Evolutionary conservation across 2,797 vertebrate species (phyloP), one percentile per base, ranked within the genome.

Genomic region (Micrastur ruficollis): DNA sequence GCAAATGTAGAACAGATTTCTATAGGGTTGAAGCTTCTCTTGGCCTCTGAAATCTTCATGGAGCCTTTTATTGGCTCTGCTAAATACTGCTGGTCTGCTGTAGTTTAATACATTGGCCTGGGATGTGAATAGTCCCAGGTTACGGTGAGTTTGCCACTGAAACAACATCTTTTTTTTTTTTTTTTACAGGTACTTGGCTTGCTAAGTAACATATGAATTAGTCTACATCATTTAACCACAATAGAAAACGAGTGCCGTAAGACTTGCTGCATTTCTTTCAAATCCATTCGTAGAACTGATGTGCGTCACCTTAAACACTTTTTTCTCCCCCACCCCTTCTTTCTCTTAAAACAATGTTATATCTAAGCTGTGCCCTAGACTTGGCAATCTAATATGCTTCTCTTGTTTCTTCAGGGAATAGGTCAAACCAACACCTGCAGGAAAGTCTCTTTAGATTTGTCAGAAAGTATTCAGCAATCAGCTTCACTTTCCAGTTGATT

Each of bases 401-500:
- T 75, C 29, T 26, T 38, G 27, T 83, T 92, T 86, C 62, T 88
- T 92, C 25, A 67, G 81, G 50, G 80, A 89, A 61, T 5, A 84
- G 63, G 66, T 94, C 83, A 90, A 89, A n/a, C 26, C 38, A 86
- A 50, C 78, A 80, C 52, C 74, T 80, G 40, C 68, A 74, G 63
- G 22, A 72, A 88, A 80, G 26, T 89, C 81, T 90, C 67, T 88
- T 73, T n/a, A 75, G 79, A 47, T 72, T 90, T 94, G 63, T 91
- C 75, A 93, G 32, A 75, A 86, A 87, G 44, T 44, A 71, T 74
- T 82, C 67, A 70, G 55, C 70, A 89, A 81, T 94, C 74, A 63
- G 27, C 59, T 84, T 91, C 46, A 47, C 63, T 92, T 93, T 90
- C 78, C 88, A 82, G 67, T 23, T 89, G 88, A 71, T 85, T 95